Base-by-base conservation (phyloP, 2,888 invertebrate species). In the Diaprepes abbreviatus region DNA sequence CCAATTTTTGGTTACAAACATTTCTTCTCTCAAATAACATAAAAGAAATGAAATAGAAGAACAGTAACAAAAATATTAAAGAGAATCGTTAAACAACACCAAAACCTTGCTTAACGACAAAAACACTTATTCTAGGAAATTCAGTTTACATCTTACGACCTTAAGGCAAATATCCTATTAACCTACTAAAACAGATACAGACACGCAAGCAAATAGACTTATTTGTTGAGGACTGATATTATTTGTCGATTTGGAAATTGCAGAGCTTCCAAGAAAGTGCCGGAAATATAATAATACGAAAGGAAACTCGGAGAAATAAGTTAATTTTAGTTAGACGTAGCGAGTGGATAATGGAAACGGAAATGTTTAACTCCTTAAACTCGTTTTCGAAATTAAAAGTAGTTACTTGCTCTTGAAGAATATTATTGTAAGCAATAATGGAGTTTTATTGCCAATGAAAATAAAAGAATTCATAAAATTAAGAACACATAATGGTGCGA, bases 121-220 rank as follows among this genome's bases (percentile, higher is more conserved):
- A n/a, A n/a, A n/a, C n/a, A n/a, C n/a, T 24, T 45, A 12, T 45
- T 48, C 28, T 7, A 48, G 14, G 24, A 63, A 63, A 63, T 40
- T 52, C 36, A 38, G 40, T 63, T 63, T 63, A 36, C 24, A 52
- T 54, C 54, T 40, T 38, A 54, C n/a, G 38, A 40, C 63, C 54
- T 35, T 17, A 31, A 40, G 54, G 38, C 54, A 63, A 63, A 52
- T 54, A 62, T 50, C 40, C 24, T 63, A 63, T 52, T 57, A 36
- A 38, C 57, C 40, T 38, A 14, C 57, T 40, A 38, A 57, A 21
- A 40, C 28, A 40, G 40, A 14, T 12, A 28, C 38, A 55, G 21
- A 6, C 36, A 14, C 36, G 21, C 38, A 12, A 57, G 38, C 40
- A 21, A 38, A 57, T 38, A 57, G 7, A 57, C 35, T 38, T 36